Percentiles rank a stretch among this genome's conserved stretches.
Evolutionary conservation across 2,888 invertebrate species (phyloP).

Genomic region (Pseudococcus viburni): DNA sequence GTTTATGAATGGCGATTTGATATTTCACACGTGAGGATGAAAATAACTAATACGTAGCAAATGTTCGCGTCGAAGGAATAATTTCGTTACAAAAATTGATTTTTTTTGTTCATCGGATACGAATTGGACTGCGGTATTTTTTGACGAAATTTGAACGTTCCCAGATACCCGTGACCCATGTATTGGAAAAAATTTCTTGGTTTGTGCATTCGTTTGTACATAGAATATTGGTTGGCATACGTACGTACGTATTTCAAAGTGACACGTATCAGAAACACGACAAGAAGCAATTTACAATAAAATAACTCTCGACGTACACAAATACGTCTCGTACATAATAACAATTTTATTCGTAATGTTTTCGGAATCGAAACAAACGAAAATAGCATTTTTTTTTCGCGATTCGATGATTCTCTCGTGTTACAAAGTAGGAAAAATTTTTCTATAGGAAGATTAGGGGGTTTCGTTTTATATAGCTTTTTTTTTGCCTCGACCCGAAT

Average conservation of each 20-base stretch:
- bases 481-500: background rate
- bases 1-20: background rate
- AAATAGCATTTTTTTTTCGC: background rate
- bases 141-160: background rate
- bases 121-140: background rate
- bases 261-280: conserved; percentile 38
- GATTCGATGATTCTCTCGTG: background rate
- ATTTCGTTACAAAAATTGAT: background rate
- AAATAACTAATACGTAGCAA: background rate
- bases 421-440: background rate
- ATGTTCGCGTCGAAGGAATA: background rate
- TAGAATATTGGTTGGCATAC: background rate
- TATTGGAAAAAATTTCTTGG: background rate
- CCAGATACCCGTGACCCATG: background rate
- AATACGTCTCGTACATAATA: conserved; percentile 8
- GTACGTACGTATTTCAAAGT: background rate
- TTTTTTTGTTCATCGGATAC: background rate
- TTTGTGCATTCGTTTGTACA: background rate
- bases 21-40: background rate
- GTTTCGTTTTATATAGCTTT: background rate
- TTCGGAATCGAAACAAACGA: conserved; percentile 1
- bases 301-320: background rate
- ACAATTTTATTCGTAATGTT: conserved; percentile 21
- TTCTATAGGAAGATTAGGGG: background rate
- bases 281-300: conserved; percentile 37